A percentile compares a stretch with the other conserved stretches of the same genome.
phyloP scores from a whole-genome alignment of 2,113 vertebrate species.

The Oreochromis tanganicae region DNA sequence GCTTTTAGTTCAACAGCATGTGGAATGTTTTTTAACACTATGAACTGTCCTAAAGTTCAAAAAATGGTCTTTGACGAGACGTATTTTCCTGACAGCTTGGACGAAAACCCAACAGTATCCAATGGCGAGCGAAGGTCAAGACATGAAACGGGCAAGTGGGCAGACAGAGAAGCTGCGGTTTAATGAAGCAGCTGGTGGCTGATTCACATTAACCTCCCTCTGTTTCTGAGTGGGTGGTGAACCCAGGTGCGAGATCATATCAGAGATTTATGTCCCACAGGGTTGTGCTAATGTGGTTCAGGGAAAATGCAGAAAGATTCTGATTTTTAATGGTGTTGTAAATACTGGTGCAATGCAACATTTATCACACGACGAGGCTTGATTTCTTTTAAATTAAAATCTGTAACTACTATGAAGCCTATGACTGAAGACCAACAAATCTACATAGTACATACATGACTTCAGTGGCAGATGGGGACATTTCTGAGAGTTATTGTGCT shows the following conservation, averaged over 20 bases:
- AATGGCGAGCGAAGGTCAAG: conserved; percentile 1
- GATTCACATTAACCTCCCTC: neutral
- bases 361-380: neutral
- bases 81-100: neutral
- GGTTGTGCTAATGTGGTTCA: neutral
- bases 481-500: neutral
- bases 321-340: neutral
- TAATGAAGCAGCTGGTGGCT: conserved; percentile 11
- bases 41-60: neutral
- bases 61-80: neutral
- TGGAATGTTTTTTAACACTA: neutral
- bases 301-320: neutral
- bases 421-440: neutral
- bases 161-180: neutral
- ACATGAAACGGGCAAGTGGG: neutral
- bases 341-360: neutral
- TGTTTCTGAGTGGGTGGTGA: neutral
- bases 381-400: neutral
- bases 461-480: neutral
- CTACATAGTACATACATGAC: neutral
- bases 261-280: neutral
- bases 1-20: conserved; percentile 2
- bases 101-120: neutral
- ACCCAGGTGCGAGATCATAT: neutral
- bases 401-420: neutral